Percentiles rank a stretch among this genome's conserved stretches.
Evolutionary conservation across 1,140 invertebrate genomes (phyloP).

Genomic region (Drosophila nebulosa): DNA sequence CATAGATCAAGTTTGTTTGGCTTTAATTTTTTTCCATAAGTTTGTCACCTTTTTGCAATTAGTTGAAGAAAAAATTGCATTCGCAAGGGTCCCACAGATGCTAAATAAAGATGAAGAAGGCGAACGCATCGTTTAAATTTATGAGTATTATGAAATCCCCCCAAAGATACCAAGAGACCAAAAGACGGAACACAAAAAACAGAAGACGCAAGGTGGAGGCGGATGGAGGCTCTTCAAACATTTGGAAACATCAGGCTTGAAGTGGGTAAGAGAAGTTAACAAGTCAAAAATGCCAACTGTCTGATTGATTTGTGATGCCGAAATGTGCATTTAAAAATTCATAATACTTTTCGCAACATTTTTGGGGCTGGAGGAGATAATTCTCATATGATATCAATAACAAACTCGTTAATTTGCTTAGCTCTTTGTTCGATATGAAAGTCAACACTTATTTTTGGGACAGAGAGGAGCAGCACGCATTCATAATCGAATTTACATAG

Average conservation of each 20-base stretch:
- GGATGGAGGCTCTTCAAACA: slow-evolving; percentile 17
- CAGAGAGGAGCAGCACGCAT: neutral
- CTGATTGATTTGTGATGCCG: slow-evolving; percentile 56
- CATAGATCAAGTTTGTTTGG: neutral
- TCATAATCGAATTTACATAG: slow-evolving; percentile 66
- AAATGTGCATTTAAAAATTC: slow-evolving; percentile 57
- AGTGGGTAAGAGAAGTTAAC: slow-evolving; percentile 15
- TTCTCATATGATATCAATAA: slow-evolving; percentile 53
- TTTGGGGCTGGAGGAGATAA: neutral
- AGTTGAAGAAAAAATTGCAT: slow-evolving; percentile 14
- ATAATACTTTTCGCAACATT: slow-evolving; percentile 16
- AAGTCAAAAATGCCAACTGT: slow-evolving; percentile 48
- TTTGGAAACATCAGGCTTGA: slow-evolving; percentile 29
- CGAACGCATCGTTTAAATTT: neutral
- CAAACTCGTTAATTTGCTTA: slow-evolving; percentile 71
- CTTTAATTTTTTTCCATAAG: neutral
- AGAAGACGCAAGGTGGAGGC: slow-evolving; percentile 5
- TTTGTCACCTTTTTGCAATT: neutral
- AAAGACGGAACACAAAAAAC: neutral
- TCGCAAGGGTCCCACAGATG: neutral
- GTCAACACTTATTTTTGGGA: slow-evolving; percentile 26
- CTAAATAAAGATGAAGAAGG: neutral
- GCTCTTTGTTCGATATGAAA: slow-evolving; percentile 23
- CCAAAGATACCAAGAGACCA: slow-evolving; percentile 24
- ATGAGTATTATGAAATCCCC: neutral